Conservation (phyloP, 2,888 invertebrate species). For the Sarcophaga variegata region DNA sequence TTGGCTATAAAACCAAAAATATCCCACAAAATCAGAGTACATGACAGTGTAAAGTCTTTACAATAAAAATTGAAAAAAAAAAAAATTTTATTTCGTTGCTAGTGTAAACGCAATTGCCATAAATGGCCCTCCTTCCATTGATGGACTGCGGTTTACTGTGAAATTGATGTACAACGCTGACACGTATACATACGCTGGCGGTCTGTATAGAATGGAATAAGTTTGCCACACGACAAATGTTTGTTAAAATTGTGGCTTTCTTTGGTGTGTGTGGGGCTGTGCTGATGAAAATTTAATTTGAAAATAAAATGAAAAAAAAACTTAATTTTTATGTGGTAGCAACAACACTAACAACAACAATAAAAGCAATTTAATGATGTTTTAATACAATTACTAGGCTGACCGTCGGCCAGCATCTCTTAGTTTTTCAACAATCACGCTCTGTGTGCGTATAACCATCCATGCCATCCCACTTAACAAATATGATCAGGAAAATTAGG, state of each 20-base stretch:
- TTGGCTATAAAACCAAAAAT: not conserved
- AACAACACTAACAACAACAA: slow-evolving; percentile 25
- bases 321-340: slow-evolving; percentile 56
- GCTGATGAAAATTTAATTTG: slow-evolving; percentile 61
- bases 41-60: too few species aligned
- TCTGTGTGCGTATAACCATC: not conserved
- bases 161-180: slow-evolving; percentile 64
- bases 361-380: slow-evolving; percentile 53
- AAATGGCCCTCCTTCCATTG: slow-evolving; percentile 5
- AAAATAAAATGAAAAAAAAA: slow-evolving; percentile 61
- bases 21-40: not conserved
- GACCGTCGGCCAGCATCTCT: slow-evolving; percentile 66
- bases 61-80: too few species aligned
- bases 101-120: slow-evolving; percentile 23
- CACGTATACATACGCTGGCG: slow-evolving; percentile 62
- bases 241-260: slow-evolving; percentile 26
- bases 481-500: not conserved
- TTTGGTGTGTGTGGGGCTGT: slow-evolving; percentile 13
- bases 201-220: slow-evolving; percentile 52
- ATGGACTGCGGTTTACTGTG: slow-evolving; percentile 44
- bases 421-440: slow-evolving; percentile 2
- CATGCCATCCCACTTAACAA: not conserved
- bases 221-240: slow-evolving; percentile 69
- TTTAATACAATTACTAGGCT: slow-evolving; percentile 63
- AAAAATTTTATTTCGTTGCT: not conserved